Evolutionary conservation across 2,113 vertebrate genomes (phyloP), one percentile per base, ranked within the genome.

Genomic region (Rutilus rutilus): DNA sequence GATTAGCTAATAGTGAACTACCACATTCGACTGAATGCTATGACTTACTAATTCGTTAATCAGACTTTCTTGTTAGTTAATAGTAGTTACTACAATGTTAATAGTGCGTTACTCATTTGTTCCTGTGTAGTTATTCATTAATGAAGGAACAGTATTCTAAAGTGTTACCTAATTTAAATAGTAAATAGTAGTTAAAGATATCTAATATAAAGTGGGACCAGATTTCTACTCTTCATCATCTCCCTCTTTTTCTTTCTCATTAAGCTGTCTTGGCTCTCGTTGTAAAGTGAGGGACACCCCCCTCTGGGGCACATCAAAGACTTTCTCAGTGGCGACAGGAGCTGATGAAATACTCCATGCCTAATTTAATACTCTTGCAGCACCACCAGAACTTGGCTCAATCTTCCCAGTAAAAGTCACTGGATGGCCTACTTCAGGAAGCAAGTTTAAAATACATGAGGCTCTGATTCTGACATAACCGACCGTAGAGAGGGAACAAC

Each of bases 341-440:
- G 64, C 77, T 65, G 76, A n/a, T 84, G 14, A 64, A 82, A 59
- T 57, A 59, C 67, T 88, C 60, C 73, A 60, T 86, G 85, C 17
- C 62, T 78, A 71, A 87, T 85, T 77, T 76, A 87, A 82, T 73
- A 17, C 47, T 33, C 59, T 59, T 74, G 81, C 45, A 30, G 67
- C 45, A 30, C 47, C 19, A 52, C 47, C 47, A 64, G 36, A 83
- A 69, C 78, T 73, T 59, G 45, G 52, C 65, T 59, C 11, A 45
- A 57, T 69, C 50, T 30, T 59, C 79, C 77, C 36, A 11, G 9
- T 78, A 47, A 71, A 82, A 78, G 47, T 74, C 57, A 42, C 69
- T 64, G 71, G 19, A 83, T 86, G 85, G 36, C 85, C 85, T 86
- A 84, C 64, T 86, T 86, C 69, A 65, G 57, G 77, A 76, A 76